Evolutionary conservation across 2,888 invertebrate genomes (phyloP).

Genomic region (Pachymerium ferrugineum): DNA sequence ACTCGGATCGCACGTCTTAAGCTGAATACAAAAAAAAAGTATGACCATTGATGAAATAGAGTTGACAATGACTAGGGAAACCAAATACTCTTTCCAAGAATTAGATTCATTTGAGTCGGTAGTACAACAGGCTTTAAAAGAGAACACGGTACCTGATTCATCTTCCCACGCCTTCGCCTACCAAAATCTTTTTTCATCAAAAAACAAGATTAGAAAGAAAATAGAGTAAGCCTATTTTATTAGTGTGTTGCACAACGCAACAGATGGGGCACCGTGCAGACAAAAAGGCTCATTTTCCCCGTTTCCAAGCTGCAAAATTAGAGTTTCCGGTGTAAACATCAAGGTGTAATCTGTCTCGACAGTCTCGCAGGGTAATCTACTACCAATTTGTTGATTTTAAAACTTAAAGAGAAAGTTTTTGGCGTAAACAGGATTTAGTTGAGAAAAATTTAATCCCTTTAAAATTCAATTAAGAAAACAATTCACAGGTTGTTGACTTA

Average conservation of each 20-base stretch:
- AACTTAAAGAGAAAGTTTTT: not conserved
- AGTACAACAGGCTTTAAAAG: not conserved
- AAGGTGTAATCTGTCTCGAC: not conserved
- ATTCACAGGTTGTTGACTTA: too few relatives aligned
- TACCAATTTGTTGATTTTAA: not conserved
- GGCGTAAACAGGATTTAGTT: not conserved
- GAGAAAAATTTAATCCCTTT: not conserved
- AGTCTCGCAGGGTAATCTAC: too few relatives aligned
- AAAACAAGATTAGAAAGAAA: not conserved
- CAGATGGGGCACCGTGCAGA: not conserved
- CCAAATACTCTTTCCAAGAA: too few relatives aligned
- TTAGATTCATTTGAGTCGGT: too few relatives aligned
- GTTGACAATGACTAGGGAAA: too few relatives aligned
- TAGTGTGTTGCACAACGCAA: not conserved
- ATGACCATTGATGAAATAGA: not conserved
- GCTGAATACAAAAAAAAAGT: constrained; percentile 30
- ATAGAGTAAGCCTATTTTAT: not conserved
- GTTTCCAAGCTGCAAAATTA: not conserved
- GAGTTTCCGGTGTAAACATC: not conserved
- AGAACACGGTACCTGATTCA: too few relatives aligned
- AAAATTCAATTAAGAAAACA: too few relatives aligned
- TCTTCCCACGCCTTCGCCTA: not conserved
- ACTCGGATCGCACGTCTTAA: constrained; percentile 37
- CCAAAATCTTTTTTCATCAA: not conserved
- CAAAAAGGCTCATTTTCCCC: not conserved